Evolutionary conservation across 2,113 vertebrate genomes (phyloP).

Genomic region (Psephotus haematonotus): DNA sequence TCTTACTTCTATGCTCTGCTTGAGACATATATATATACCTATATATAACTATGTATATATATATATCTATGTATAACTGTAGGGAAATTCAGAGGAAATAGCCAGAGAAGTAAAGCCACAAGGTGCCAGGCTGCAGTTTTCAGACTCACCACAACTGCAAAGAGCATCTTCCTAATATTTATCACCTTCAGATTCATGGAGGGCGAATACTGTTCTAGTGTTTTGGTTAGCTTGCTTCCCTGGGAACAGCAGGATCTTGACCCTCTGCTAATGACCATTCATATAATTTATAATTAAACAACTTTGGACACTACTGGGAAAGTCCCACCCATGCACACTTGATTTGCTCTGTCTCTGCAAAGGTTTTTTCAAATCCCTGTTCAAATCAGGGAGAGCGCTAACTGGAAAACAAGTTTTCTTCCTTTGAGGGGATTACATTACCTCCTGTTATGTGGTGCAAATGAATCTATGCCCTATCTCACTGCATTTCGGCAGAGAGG

Average conservation of each 20-base stretch:
- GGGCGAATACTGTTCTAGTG: rapidly evolving
- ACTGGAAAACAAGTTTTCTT: not conserved
- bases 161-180: not conserved
- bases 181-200: not conserved
- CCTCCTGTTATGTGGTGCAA: not conserved
- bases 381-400: not conserved
- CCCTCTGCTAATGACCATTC: not conserved
- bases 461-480: not conserved
- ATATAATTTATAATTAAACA: not conserved
- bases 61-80: not conserved
- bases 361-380: not conserved
- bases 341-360: not conserved
- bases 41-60: too few relatives aligned
- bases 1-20: not conserved
- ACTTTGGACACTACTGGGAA: not conserved
- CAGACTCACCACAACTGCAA: not conserved
- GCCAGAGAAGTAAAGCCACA: not conserved
- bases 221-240: not conserved
- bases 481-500: not conserved
- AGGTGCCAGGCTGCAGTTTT: not conserved
- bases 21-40: not conserved
- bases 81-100: not conserved
- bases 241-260: not conserved
- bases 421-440: not conserved
- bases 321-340: not conserved